Base-by-base conservation (phyloP, 2,888 invertebrate species). In the Platycnemis pennipes region DNA sequence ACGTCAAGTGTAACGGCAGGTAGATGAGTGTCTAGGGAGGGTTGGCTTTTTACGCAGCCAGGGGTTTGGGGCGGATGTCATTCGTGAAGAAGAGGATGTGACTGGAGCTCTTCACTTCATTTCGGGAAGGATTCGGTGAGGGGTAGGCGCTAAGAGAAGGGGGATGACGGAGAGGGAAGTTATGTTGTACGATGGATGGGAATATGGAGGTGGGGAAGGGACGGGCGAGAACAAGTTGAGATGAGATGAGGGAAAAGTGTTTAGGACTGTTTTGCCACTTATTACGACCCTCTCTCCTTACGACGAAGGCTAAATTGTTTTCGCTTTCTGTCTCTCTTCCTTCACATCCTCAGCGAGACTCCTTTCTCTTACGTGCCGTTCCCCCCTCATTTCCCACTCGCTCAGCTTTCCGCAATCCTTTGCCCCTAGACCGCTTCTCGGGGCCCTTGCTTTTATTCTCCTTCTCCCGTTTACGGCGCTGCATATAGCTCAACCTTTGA, bases 401-500 rank as follows among this genome's bases (percentile, higher is more conserved):
- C 49, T 11, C 19, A 19, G 49, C 49, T 19, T 49, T 49, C 49
- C 31, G 31, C 49, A 31, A 45, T 46, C 88, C 26, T 11, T n/a
- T 88, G 5, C 88, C 46, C 7, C 45, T 87, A 1, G 11, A 16
- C 0, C 19, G 44, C 26, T 5, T 44, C 44, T 3, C 44, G 16
- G 2, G 44, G 19, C 42, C 37, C 77, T 77, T 26, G 37, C 56
- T 56, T 89, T 56, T 63, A 89, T 89, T 31, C 56, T 56, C 46
- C 46, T 56, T 89, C 56, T 42, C 37, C 42, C 63, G 44, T 91
- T 91, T 91, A 91, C 91, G 91, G 91, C 13, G n/a, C 69, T 44
- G 63, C n/a, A 77, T 63, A 44, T 91, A 45, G 91, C 91, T 69
- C 63, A 44, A 37, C 44, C 91, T 91, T 91, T 69, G 91, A 91